A percentile compares a stretch with the other conserved stretches of the same genome.
Evolutionary conservation across 2,797 vertebrate genomes (phyloP).

Genomic region (Eleutherodactylus coqui): DNA sequence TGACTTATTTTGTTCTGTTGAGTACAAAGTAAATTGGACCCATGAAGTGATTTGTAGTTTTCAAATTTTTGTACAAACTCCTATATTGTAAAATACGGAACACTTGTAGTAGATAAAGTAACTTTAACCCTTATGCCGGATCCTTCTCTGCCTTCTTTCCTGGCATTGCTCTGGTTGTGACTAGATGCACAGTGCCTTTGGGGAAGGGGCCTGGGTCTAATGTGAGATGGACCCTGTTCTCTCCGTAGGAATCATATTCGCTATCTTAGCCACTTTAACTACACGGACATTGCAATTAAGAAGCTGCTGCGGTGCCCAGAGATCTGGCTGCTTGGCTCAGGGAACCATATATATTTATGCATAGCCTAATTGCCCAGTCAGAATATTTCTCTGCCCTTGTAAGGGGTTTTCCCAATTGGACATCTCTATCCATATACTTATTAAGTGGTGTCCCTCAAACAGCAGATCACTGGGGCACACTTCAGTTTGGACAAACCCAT

Average conservation of each 20-base stretch:
- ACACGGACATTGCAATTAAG: not conserved
- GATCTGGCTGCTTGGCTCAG: not conserved
- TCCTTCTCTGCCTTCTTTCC: not conserved
- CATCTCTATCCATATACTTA: not conserved
- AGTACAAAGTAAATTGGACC: conserved; percentile 71
- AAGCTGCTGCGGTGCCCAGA: not conserved
- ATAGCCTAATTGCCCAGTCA: not conserved
- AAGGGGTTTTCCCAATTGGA: not conserved
- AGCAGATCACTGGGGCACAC: not conserved
- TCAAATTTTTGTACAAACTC: not conserved
- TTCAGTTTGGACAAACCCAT: too few species aligned
- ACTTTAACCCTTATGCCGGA: not conserved
- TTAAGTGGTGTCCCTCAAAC: not conserved
- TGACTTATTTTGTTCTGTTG: conserved; percentile 78
- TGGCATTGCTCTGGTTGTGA: not conserved
- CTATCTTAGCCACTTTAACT: not conserved
- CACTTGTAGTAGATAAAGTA: not conserved
- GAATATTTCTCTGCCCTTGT: not conserved
- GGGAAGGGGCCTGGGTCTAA: not conserved
- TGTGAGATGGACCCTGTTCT: not conserved
- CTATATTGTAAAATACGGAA: not conserved
- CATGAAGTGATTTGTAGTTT: conserved; percentile 60
- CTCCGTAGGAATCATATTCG: not conserved
- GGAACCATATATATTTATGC: not conserved
- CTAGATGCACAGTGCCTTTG: not conserved